These are phyloP conservation scores for Pharmacophagus antenor DNA, from an alignment of 2,888 invertebrate genomes.

Conservation along the genomic window DNA sequence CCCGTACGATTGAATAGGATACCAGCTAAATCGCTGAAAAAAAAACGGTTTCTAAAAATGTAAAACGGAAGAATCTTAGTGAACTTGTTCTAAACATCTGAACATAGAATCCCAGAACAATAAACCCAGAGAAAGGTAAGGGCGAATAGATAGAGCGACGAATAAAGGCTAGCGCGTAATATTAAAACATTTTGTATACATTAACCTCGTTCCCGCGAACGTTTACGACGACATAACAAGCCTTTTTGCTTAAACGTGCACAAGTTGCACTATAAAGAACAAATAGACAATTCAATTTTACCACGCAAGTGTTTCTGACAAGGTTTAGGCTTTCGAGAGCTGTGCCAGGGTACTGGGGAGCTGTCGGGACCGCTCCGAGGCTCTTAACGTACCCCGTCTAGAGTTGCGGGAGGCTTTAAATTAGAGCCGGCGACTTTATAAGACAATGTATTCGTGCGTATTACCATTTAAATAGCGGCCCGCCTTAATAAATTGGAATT, in stretches of 20 bases:
- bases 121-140: too few relatives aligned
- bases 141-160: neutral
- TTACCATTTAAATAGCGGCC: slow-evolving; percentile 1
- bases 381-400: slow-evolving; percentile 4
- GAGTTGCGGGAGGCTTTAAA: slow-evolving; percentile 15
- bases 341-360: neutral
- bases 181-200: slow-evolving; percentile 10
- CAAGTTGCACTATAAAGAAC: slow-evolving; percentile 11
- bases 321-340: slow-evolving; percentile 10
- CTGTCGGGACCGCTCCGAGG: slow-evolving; percentile 8
- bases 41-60: too few relatives aligned
- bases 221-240: slow-evolving; percentile 14
- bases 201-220: slow-evolving; percentile 14
- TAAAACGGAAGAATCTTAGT: too few relatives aligned
- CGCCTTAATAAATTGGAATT: neutral
- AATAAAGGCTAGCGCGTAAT: neutral
- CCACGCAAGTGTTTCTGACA: slow-evolving; percentile 26
- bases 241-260: slow-evolving; percentile 12
- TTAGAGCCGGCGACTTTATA: slow-evolving; percentile 12
- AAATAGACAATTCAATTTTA: slow-evolving; percentile 19
- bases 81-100: too few relatives aligned
- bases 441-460: slow-evolving; percentile 11
- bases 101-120: too few relatives aligned
- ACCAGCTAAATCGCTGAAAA: too few relatives aligned
- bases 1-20: too few relatives aligned